Evolutionary conservation across 2,113 vertebrate species (phyloP).

Genomic region (Phoxinus phoxinus): DNA sequence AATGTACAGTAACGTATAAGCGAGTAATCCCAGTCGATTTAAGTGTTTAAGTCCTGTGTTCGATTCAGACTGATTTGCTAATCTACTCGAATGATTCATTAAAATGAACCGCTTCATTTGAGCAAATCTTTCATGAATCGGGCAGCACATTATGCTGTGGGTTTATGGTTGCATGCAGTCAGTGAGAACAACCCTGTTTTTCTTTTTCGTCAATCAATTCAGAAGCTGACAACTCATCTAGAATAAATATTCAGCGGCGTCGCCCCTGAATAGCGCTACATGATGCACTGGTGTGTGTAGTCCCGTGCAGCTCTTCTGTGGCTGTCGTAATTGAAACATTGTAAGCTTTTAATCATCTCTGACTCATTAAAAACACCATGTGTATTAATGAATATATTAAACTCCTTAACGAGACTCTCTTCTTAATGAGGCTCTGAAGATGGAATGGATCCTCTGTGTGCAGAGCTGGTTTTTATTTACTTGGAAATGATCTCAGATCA

Average conservation of each 20-base stretch:
- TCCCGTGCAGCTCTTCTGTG: constrained; percentile 10
- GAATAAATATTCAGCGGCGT: neutral
- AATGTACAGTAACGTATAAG: neutral
- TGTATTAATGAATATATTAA: constrained; percentile 72
- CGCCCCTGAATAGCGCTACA: neutral
- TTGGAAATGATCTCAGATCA: constrained; percentile 5
- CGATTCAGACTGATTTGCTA: neutral
- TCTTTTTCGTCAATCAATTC: neutral
- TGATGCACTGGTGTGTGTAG: constrained; percentile 5
- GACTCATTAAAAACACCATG: constrained; percentile 67
- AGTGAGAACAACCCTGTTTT: neutral
- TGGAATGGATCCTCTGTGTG: constrained; percentile 18
- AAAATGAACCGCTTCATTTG: neutral
- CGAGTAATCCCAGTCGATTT: neutral
- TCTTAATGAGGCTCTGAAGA: constrained; percentile 47
- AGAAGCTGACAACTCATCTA: neutral
- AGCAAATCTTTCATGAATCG: neutral
- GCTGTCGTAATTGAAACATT: constrained; percentile 67
- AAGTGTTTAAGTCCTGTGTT: too few relatives aligned
- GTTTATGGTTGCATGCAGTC: constrained; percentile 11
- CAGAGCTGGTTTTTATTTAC: constrained; percentile 6
- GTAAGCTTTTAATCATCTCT: constrained; percentile 72
- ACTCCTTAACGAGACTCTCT: constrained; percentile 65
- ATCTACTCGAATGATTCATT: neutral
- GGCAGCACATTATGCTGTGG: neutral